Conservation (phyloP, 2,113 vertebrate species). For the Urocolius indicus region DNA sequence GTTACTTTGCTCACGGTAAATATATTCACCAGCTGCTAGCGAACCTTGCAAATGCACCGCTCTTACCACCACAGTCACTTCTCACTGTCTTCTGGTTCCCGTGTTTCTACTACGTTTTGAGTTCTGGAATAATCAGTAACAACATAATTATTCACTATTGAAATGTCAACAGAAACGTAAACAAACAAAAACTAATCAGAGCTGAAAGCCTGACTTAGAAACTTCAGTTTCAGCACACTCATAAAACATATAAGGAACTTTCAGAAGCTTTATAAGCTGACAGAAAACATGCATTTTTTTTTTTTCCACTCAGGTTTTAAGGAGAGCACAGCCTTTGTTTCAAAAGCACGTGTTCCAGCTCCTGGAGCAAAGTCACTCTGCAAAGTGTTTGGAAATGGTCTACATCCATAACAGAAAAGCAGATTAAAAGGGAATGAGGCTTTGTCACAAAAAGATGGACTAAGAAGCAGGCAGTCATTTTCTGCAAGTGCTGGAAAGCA, state of each 20-base stretch:
- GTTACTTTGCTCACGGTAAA: not conserved
- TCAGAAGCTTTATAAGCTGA: not conserved
- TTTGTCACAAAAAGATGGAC: not conserved
- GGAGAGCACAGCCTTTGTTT: not conserved
- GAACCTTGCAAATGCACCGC: not conserved
- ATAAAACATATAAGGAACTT: not conserved
- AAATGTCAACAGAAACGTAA: not conserved
- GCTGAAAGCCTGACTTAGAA: not conserved
- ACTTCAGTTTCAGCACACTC: not conserved
- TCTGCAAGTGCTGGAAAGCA: not conserved
- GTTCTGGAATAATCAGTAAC: not conserved
- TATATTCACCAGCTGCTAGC: accelerated
- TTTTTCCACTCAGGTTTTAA: not conserved
- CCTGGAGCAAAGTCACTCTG: not conserved
- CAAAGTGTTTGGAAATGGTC: not conserved
- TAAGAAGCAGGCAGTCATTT: not conserved
- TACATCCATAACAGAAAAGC: not conserved
- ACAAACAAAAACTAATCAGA: not conserved
- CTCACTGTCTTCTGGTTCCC: not conserved
- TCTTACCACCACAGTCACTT: not conserved
- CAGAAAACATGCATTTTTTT: not conserved
- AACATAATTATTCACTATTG: not conserved
- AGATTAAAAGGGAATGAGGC: not conserved
- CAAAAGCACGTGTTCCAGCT: not conserved
- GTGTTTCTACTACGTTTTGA: not conserved